phyloP scores from a whole-genome alignment of 1,140 invertebrate species.

The Solenopsis invicta region DNA sequence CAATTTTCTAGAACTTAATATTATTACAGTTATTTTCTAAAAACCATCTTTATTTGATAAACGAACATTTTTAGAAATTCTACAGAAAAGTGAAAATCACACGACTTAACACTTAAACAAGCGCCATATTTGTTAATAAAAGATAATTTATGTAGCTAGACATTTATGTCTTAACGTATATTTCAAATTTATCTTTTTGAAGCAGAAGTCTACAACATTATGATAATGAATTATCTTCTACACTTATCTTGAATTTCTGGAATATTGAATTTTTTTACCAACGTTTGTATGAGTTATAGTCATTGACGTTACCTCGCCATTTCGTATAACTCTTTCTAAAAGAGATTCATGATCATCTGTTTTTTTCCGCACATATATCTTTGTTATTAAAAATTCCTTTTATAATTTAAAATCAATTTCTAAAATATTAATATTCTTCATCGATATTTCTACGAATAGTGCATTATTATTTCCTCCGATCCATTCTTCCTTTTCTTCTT shows the following conservation, averaged over 20 bases:
- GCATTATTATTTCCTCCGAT: no score
- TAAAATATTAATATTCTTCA: neutral
- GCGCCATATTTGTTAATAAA: neutral
- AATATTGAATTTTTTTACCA: neutral
- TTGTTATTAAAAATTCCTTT: neutral
- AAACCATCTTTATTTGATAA: no score
- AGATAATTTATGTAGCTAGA: neutral
- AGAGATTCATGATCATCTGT: neutral
- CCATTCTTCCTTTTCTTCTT: no score
- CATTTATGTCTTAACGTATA: neutral
- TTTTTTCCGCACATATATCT: neutral
- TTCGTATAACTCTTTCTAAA: neutral
- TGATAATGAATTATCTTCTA: neutral
- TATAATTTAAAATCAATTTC: neutral
- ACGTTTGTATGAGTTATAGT: neutral
- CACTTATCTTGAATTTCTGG: neutral
- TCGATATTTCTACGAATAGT: neutral
- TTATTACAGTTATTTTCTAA: no score
- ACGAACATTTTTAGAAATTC: no score
- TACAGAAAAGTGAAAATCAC: neutral
- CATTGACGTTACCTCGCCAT: neutral
- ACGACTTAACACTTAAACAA: neutral
- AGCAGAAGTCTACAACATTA: no score
- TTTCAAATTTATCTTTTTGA: neutral
- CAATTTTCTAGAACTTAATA: no score